Percentiles rank a stretch among this genome's conserved stretches.
phyloP scores from a whole-genome alignment of 2,113 vertebrate species.

The Zapornia atra region DNA sequence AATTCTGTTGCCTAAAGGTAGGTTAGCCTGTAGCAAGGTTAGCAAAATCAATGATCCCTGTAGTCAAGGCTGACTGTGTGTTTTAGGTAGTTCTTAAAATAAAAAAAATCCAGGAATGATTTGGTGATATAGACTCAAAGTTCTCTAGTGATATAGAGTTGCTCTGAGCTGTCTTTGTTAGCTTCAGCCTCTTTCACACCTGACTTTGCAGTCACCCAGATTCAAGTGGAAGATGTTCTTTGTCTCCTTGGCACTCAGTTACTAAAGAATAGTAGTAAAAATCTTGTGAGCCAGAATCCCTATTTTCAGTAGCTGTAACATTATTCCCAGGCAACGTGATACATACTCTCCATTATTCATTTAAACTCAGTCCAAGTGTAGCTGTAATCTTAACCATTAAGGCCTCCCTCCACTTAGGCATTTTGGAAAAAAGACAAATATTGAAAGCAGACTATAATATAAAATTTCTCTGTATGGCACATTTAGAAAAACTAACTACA shows the following conservation, averaged over 20 bases:
- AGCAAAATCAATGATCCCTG: constrained; percentile 9
- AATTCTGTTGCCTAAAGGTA: neutral
- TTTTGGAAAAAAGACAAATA: neutral
- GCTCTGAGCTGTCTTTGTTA: neutral
- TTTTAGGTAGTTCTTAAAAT: neutral
- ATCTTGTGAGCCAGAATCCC: neutral
- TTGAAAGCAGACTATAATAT: neutral
- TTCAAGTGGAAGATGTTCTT: neutral
- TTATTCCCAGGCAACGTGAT: neutral
- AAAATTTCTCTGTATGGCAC: neutral
- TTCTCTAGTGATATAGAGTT: neutral
- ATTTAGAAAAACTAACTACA: neutral
- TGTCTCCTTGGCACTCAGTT: neutral
- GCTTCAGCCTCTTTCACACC: neutral
- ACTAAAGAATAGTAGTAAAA: constrained; percentile 29
- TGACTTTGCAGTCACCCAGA: neutral
- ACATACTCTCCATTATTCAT: neutral
- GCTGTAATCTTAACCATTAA: neutral
- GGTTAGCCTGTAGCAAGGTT: neutral
- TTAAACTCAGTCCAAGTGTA: neutral
- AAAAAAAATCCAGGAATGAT: neutral
- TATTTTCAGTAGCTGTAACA: neutral
- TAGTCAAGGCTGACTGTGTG: neutral
- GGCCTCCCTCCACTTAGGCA: neutral
- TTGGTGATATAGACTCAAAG: neutral